phyloP scores from a whole-genome alignment of 2,888 invertebrate genomes.

The Pachliopta kotzebuea region DNA sequence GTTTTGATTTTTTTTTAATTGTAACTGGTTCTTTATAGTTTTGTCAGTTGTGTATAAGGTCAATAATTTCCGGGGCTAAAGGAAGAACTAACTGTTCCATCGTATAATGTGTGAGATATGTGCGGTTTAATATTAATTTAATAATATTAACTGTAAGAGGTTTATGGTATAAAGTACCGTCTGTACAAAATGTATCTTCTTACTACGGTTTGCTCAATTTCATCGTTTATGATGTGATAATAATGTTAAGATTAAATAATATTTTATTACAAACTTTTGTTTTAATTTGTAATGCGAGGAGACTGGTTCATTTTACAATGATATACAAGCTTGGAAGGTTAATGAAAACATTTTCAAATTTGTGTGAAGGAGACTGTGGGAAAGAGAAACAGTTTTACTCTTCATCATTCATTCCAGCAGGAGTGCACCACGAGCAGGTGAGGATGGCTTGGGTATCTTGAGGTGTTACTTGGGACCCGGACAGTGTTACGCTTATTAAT shows the following conservation, averaged over 20 bases:
- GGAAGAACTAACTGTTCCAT: not conserved
- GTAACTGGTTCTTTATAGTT: not conserved
- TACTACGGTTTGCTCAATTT: conserved; percentile 33
- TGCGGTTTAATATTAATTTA: not conserved
- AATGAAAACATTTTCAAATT: no score
- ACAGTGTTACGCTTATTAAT: no score
- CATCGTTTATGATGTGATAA: conserved; percentile 29
- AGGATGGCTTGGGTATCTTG: no score
- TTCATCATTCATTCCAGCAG: no score
- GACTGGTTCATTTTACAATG: no score
- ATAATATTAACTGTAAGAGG: conserved; percentile 7
- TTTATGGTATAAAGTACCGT: conserved; percentile 26
- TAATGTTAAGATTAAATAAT: conserved; percentile 31
- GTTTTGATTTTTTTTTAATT: not conserved
- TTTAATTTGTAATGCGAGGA: no score
- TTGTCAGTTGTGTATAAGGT: no score
- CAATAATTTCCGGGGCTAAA: not conserved
- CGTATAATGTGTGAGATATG: not conserved
- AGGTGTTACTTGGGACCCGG: no score
- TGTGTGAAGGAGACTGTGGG: no score
- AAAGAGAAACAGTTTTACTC: no score
- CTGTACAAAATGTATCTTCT: conserved; percentile 29
- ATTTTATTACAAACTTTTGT: conserved; percentile 15
- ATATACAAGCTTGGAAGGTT: no score
- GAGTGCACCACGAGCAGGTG: no score